These are phyloP conservation scores for Petrosia ficiformis DNA, from an alignment of 37 sponge, comb jelly and placozoan genomes.

Conservation along the genomic window DNA sequence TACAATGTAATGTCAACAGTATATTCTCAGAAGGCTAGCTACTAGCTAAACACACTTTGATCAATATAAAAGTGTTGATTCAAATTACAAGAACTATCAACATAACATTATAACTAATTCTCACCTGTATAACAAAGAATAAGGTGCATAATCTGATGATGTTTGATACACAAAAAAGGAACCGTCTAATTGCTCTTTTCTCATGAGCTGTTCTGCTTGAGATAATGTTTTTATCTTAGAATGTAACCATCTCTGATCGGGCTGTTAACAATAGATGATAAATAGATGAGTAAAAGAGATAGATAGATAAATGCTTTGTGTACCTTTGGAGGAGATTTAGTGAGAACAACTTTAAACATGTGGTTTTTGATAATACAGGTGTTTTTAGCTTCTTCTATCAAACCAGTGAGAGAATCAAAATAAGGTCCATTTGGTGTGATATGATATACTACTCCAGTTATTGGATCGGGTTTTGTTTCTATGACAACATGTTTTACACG, in stretches of 20 bases:
- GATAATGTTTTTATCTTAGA: constrained; percentile 50
- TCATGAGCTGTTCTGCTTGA: constrained; percentile 61
- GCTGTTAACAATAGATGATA: constrained; percentile 17
- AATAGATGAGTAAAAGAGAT: neutral
- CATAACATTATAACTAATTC: too few species aligned
- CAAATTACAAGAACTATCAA: too few species aligned
- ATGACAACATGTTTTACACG: constrained; percentile 73
- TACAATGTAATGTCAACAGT: neutral
- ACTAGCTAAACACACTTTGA: neutral
- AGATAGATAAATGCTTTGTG: too few species aligned
- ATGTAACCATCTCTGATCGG: constrained; percentile 66
- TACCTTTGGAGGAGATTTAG: constrained; percentile 68
- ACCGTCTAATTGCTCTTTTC: constrained; percentile 68
- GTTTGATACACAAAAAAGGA: constrained; percentile 80
- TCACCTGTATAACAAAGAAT: constrained; percentile 64
- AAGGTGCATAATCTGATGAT: constrained; percentile 65
- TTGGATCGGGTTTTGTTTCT: constrained; percentile 65
- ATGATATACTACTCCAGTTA: constrained; percentile 66
- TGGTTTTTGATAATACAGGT: constrained; percentile 71
- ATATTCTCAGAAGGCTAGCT: neutral
- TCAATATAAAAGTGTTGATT: too few species aligned
- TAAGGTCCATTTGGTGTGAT: constrained; percentile 72
- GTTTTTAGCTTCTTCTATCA: constrained; percentile 65
- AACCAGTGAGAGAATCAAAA: constrained; percentile 57
- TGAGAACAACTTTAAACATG: constrained; percentile 54